Evolutionary conservation across 2,113 vertebrate species (phyloP).

Genomic region (Chlamydotis undulata): DNA sequence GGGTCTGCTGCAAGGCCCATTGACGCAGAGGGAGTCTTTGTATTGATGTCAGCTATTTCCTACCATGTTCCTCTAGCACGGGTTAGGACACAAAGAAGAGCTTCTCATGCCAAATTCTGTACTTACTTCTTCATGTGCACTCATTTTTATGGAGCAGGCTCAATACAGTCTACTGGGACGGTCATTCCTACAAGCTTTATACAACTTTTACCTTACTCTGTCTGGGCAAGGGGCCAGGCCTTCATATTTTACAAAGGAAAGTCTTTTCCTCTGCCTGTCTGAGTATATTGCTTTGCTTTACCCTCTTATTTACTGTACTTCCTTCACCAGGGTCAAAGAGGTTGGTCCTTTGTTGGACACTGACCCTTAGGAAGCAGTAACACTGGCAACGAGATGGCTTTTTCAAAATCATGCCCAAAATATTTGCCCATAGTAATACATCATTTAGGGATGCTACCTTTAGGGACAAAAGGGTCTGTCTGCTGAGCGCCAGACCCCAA

Average conservation of each 20-base stretch:
- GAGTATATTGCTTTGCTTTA: neutral
- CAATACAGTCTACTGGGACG: neutral
- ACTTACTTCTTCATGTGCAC: neutral
- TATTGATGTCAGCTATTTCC: neutral
- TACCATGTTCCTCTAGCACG: neutral
- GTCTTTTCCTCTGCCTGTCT: neutral
- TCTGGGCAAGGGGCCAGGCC: neutral
- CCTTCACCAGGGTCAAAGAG: neutral
- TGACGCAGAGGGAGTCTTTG: neutral
- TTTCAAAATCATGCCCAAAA: neutral
- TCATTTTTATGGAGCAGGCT: neutral
- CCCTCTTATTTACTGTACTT: neutral
- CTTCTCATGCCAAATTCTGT: neutral
- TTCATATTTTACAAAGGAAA: neutral
- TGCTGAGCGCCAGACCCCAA: neutral
- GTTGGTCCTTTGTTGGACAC: neutral
- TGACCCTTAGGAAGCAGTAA: neutral
- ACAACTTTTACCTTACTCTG: neutral
- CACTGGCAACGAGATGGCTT: neutral
- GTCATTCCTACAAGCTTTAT: neutral
- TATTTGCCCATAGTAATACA: neutral
- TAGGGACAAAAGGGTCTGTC: neutral
- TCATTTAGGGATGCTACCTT: neutral
- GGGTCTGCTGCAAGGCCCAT: neutral
- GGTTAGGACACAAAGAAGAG: constrained; percentile 1